Evolutionary conservation across 2,888 invertebrate genomes (phyloP).

Genomic region (Apotomis capreana): DNA sequence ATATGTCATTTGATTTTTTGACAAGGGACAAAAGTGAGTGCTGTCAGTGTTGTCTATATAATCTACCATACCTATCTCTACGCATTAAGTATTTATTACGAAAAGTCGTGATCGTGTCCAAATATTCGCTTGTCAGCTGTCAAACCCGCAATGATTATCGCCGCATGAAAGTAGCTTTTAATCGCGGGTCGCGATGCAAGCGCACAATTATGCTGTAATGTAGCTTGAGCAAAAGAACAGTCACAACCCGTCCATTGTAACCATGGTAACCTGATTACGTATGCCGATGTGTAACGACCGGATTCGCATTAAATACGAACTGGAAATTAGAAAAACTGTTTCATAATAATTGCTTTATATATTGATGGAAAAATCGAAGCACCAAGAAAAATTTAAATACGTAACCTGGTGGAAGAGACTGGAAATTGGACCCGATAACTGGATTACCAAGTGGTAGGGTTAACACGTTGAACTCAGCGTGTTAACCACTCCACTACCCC

Average conservation of each 20-base stretch:
- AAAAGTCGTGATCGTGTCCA: constrained; percentile 36
- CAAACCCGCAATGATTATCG: constrained; percentile 33
- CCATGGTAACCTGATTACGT: constrained; percentile 11
- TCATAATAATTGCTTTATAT: too few species aligned
- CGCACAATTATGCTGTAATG: constrained; percentile 23
- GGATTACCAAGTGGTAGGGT: too few species aligned
- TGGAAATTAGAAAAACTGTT: not conserved
- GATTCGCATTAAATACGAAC: constrained; percentile 5
- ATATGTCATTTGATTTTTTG: not conserved
- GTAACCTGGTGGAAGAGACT: too few species aligned
- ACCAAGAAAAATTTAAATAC: too few species aligned
- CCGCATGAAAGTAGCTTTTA: constrained; percentile 31
- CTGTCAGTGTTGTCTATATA: not conserved
- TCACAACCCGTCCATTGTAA: constrained; percentile 5
- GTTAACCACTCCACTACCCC: too few species aligned
- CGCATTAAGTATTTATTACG: constrained; percentile 27
- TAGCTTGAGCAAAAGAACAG: constrained; percentile 13
- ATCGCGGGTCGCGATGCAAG: constrained; percentile 23
- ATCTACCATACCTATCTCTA: constrained; percentile 1
- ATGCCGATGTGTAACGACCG: not conserved
- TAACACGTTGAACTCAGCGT: too few species aligned
- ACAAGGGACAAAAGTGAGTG: not conserved
- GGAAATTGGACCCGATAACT: too few species aligned
- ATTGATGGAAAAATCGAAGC: too few species aligned
- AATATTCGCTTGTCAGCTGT: constrained; percentile 32